phyloP scores from a whole-genome alignment of 2,888 invertebrate species.

The Rhynchonema sp. region DNA sequence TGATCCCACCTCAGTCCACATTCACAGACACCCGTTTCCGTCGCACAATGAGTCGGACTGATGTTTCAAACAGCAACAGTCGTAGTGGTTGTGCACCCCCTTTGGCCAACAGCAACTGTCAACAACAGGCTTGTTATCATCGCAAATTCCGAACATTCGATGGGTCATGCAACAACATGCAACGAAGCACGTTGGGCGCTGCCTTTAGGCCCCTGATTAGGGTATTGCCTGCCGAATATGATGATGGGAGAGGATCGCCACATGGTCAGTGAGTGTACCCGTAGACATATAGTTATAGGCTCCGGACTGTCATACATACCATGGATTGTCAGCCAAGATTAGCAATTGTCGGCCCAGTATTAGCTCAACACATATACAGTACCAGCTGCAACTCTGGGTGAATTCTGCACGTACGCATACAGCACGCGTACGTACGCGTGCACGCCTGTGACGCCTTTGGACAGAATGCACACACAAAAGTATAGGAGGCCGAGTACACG shows the following conservation, averaged over 20 bases:
- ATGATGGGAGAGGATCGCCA: neutral
- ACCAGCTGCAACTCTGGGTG: no score
- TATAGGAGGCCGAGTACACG: no score
- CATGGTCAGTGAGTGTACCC: neutral
- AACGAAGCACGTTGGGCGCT: neutral
- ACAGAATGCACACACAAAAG: no score
- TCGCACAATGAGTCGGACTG: neutral
- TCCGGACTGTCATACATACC: no score
- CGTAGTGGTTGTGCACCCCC: neutral
- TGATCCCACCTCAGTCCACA: no score
- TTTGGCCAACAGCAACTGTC: neutral
- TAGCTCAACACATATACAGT: no score
- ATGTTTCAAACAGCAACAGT: neutral
- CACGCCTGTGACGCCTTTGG: no score
- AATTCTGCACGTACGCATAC: no score
- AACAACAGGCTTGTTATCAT: neutral
- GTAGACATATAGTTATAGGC: neutral
- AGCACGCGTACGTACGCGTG: no score
- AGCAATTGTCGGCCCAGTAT: no score
- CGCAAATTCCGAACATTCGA: constrained; percentile 1
- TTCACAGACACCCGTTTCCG: neutral
- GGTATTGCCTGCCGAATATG: neutral
- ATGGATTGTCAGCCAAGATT: no score
- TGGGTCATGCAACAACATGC: neutral
- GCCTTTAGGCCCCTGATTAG: neutral